Evolutionary conservation across 1,140 invertebrate species (phyloP).

Genomic region (Trichonephila clavipes): DNA sequence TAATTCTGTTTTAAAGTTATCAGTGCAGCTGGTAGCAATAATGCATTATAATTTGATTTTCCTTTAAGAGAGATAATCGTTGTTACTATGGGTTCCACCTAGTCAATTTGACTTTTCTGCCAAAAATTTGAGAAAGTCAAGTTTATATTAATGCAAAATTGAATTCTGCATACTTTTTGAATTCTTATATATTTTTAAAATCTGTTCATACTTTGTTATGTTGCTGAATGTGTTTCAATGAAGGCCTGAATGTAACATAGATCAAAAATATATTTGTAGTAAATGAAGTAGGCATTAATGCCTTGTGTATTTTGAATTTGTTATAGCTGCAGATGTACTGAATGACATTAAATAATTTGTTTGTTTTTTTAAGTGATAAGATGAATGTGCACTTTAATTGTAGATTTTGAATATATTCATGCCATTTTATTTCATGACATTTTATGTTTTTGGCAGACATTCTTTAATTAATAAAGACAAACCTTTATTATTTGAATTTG

Average conservation of each 20-base stretch:
- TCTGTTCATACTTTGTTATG: background rate
- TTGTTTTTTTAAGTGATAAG: background rate
- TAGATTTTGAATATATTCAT: constrained; percentile 3
- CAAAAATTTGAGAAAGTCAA: constrained; percentile 23
- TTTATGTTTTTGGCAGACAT: background rate
- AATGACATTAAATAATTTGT: background rate
- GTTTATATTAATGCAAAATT: background rate
- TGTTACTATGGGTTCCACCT: background rate
- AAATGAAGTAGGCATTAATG: constrained; percentile 4
- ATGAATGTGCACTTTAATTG: constrained; percentile 9
- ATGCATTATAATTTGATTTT: background rate
- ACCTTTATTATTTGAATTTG: background rate
- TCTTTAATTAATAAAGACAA: background rate
- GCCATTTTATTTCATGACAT: background rate
- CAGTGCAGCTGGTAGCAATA: background rate
- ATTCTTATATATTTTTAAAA: background rate
- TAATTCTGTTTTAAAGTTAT: background rate
- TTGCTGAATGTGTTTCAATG: background rate
- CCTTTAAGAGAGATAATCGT: background rate
- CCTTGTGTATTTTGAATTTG: background rate
- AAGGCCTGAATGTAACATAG: background rate
- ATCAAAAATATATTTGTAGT: constrained; percentile 7
- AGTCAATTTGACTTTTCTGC: constrained; percentile 27
- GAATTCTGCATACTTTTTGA: background rate
- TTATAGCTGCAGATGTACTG: background rate